These are phyloP conservation scores for Antennarius striatus DNA, from an alignment of 2,113 vertebrate genomes.

Conservation along the genomic window DNA sequence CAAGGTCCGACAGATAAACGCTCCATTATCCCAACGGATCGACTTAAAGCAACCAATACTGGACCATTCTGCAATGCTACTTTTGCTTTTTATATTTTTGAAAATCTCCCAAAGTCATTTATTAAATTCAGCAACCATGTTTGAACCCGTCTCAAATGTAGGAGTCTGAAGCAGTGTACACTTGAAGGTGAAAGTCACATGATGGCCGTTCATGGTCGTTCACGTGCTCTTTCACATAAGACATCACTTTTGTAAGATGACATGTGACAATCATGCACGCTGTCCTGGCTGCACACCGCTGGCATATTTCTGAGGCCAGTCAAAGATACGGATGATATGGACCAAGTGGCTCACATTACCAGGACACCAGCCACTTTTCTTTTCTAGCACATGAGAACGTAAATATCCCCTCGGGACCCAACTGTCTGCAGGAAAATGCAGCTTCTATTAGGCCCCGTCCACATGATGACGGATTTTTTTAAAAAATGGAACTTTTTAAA, in stretches of 20 bases:
- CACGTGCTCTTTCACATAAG: constrained; percentile 37
- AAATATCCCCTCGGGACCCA: constrained; percentile 1
- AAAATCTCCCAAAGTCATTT: no score
- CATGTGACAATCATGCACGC: constrained; percentile 49
- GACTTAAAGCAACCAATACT: constrained; percentile 5
- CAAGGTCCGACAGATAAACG: no score
- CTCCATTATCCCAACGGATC: no score
- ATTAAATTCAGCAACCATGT: neutral
- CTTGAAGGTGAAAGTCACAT: constrained; percentile 39
- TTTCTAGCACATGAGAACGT: no score
- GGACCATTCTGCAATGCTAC: neutral
- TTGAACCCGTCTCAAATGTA: constrained; percentile 4
- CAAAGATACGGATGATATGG: constrained; percentile 36
- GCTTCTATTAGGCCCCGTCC: neutral
- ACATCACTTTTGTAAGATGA: constrained; percentile 30
- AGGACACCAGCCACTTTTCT: neutral
- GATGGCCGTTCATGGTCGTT: constrained; percentile 17
- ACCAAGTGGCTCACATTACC: constrained; percentile 35
- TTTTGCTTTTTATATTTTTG: no score
- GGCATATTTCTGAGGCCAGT: constrained; percentile 57
- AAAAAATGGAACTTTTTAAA: no score
- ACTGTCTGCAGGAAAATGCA: neutral
- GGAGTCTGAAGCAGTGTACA: constrained; percentile 36
- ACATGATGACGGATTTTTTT: no score
- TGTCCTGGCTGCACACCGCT: constrained; percentile 21